Evolutionary conservation across 2,888 invertebrate species (phyloP).

Genomic region (Thumatha senex): DNA sequence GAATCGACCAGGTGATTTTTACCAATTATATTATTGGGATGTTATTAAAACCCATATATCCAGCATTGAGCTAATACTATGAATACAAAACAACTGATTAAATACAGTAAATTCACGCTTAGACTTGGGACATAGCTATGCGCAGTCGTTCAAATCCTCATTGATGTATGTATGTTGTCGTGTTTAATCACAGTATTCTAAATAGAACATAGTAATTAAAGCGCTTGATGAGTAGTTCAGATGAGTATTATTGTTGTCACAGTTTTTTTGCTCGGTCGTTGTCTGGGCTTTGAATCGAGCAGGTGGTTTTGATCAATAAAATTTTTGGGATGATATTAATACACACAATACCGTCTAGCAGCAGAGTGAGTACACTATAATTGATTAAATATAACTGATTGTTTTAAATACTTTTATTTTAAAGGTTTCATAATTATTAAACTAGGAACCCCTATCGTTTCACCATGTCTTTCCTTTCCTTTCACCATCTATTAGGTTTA

Average conservation of each 20-base stretch:
- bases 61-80: too few relatives aligned
- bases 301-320: conserved; percentile 19
- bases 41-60: too few relatives aligned
- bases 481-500: too few relatives aligned
- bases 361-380: too few relatives aligned
- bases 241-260: conserved; percentile 26
- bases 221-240: conserved; percentile 36
- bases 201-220: conserved; percentile 53
- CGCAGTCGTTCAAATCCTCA: conserved; percentile 57
- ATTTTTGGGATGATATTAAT: conserved; percentile 9
- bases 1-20: conserved; percentile 26
- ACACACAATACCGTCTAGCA: neutral
- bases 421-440: too few relatives aligned
- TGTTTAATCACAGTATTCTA: conserved; percentile 52
- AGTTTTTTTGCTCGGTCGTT: conserved; percentile 17
- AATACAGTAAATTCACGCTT: too few relatives aligned
- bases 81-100: too few relatives aligned
- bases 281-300: conserved; percentile 17
- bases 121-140: conserved; percentile 63
- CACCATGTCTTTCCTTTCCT: too few relatives aligned
- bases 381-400: too few relatives aligned
- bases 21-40: conserved; percentile 4
- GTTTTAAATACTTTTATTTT: too few relatives aligned
- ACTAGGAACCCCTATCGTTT: too few relatives aligned
- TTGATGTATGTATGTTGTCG: conserved; percentile 59